phyloP scores from a whole-genome alignment of 1,140 invertebrate genomes.

The Drosophila pectinifera region DNA sequence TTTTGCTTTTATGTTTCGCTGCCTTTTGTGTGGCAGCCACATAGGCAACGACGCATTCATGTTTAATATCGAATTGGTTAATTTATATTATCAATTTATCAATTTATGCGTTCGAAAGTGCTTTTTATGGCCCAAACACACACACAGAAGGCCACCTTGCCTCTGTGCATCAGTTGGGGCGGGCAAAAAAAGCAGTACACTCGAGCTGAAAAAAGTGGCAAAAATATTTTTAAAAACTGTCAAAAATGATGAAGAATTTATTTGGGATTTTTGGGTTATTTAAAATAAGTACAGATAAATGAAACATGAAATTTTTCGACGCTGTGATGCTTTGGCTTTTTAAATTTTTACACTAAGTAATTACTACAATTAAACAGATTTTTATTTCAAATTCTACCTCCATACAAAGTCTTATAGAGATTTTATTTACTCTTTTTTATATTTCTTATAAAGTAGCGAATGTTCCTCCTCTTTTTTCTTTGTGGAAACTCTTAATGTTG shows the following conservation, averaged over 20 bases:
- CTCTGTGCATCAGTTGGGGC: slow-evolving; percentile 3
- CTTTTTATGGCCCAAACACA: slow-evolving; percentile 65
- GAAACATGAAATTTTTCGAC: no score
- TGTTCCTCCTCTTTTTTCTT: not conserved
- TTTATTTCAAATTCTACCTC: no score
- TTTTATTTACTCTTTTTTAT: no score
- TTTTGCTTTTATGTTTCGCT: slow-evolving; percentile 35
- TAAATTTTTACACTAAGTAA: no score
- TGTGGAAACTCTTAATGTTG: not conserved
- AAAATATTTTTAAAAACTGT: not conserved
- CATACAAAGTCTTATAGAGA: no score
- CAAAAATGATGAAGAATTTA: no score
- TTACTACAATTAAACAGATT: no score
- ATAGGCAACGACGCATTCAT: slow-evolving; percentile 24
- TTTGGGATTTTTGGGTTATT: not conserved
- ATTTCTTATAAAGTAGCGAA: not conserved
- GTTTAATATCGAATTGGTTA: slow-evolving; percentile 68
- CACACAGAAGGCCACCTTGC: not conserved
- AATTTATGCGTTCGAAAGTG: slow-evolving; percentile 80
- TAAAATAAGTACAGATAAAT: no score
- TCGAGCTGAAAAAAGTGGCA: not conserved
- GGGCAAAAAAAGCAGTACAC: not conserved
- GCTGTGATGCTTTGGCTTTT: no score
- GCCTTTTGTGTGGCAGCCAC: slow-evolving; percentile 20
- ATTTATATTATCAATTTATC: slow-evolving; percentile 83